These are phyloP conservation scores for Smittia sp. DNA, from an alignment of 2,888 invertebrate species.

Conservation along the genomic window DNA sequence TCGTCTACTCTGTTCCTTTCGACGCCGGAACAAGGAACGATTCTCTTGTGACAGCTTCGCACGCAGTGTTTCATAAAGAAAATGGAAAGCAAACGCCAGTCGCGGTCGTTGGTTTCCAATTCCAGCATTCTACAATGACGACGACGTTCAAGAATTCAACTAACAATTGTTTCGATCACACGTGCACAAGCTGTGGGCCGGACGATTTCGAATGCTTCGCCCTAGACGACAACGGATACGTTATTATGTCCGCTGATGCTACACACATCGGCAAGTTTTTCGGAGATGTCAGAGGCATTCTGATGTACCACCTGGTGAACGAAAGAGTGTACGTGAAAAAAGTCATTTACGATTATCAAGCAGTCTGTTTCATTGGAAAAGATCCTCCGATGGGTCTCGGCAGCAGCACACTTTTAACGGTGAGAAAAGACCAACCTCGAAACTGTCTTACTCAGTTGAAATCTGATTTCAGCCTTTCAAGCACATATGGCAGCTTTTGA, in stretches of 20 bases:
- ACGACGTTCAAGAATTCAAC: slow-evolving; percentile 79
- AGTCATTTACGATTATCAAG: slow-evolving; percentile 82
- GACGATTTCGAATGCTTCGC: slow-evolving; percentile 76
- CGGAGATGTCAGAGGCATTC: slow-evolving; percentile 75
- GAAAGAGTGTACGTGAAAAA: slow-evolving; percentile 74
- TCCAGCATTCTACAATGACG: slow-evolving; percentile 72
- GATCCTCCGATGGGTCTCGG: slow-evolving; percentile 60
- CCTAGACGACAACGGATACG: slow-evolving; percentile 86
- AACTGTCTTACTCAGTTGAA: slow-evolving; percentile 23
- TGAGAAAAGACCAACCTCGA: slow-evolving; percentile 49
- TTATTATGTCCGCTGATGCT: slow-evolving; percentile 71
- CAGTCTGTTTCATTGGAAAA: slow-evolving; percentile 75
- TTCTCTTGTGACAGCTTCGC: slow-evolving; percentile 79
- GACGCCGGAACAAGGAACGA: slow-evolving; percentile 58
- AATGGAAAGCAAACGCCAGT: slow-evolving; percentile 63
- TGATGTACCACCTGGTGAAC: slow-evolving; percentile 71
- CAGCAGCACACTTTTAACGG: slow-evolving; percentile 59
- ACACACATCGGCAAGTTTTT: slow-evolving; percentile 80
- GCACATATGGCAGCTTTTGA: slow-evolving; percentile 58
- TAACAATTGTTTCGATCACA: slow-evolving; percentile 53
- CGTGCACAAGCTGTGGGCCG: slow-evolving; percentile 61
- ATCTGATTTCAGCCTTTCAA: slow-evolving; percentile 57
- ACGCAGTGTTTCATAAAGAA: slow-evolving; percentile 71
- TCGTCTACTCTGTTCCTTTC: slow-evolving; percentile 77
- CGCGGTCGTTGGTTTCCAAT: slow-evolving; percentile 74